Percentiles rank a stretch among this genome's conserved stretches.
Conservation (phyloP, 2,888 invertebrate species). For the Frankliniella fusca region DNA sequence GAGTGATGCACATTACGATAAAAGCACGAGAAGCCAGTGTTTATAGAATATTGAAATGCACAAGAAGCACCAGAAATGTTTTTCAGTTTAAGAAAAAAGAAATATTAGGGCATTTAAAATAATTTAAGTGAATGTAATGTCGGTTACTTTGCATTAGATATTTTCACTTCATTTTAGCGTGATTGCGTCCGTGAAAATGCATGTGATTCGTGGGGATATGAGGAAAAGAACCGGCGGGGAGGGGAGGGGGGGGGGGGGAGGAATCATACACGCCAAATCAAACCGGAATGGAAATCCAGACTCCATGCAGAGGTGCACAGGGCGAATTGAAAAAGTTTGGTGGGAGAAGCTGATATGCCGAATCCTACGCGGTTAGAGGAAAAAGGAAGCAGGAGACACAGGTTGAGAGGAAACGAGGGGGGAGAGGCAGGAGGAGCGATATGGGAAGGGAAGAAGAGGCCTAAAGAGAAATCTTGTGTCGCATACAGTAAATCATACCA, state of each 20-base stretch:
- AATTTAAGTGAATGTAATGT: too few relatives aligned
- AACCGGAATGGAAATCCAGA: not conserved
- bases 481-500: not conserved
- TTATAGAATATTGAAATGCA: too few relatives aligned
- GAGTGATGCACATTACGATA: too few relatives aligned
- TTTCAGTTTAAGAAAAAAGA: too few relatives aligned
- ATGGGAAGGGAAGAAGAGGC: not conserved
- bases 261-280: not conserved
- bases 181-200: too few relatives aligned
- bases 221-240: not conserved
- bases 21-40: too few relatives aligned
- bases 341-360: too few relatives aligned
- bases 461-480: too few relatives aligned
- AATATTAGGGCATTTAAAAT: too few relatives aligned
- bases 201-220: not conserved
- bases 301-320: not conserved
- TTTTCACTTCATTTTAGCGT: too few relatives aligned
- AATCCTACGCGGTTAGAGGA: not conserved
- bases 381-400: not conserved
- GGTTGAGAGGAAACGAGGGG: not conserved
- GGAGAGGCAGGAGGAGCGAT: not conserved
- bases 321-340: conserved; percentile 22
- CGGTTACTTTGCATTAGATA: too few relatives aligned
- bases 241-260: not conserved
- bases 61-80: too few relatives aligned